Conservation (phyloP, 2,113 vertebrate species). For the Actenoides lindsayi region DNA sequence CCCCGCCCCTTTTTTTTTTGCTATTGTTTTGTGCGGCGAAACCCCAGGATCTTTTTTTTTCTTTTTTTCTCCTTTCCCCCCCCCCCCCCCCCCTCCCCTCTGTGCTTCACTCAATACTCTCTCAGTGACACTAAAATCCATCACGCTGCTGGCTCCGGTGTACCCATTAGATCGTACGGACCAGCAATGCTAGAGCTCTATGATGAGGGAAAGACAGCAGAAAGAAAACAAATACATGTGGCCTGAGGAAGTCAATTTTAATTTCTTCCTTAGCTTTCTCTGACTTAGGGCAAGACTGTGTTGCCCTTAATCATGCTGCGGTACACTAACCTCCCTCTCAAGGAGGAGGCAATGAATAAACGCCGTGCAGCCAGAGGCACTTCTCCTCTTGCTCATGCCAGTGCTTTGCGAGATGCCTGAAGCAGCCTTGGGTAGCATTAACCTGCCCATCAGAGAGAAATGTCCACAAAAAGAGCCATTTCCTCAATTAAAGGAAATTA, state of each 20-base stretch:
- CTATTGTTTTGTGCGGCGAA: constrained; percentile 44
- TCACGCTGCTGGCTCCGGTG: neutral
- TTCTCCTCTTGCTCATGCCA: neutral
- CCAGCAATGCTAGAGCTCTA: neutral
- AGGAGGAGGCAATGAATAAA: constrained; percentile 34
- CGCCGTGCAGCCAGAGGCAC: neutral
- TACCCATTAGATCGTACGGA: neutral
- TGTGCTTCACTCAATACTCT: neutral
- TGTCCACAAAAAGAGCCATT: neutral
- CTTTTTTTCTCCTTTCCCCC: neutral
- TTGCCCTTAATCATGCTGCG: neutral
- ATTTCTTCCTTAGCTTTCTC: neutral
- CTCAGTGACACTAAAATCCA: constrained; percentile 43
- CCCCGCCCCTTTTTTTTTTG: too few species aligned
- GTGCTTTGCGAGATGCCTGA: neutral
- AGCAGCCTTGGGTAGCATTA: neutral
- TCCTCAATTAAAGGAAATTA: constrained; percentile 4
- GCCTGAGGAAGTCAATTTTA: constrained; percentile 9
- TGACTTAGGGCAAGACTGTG: constrained; percentile 6
- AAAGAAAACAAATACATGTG: neutral
- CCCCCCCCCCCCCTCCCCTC: too few species aligned
- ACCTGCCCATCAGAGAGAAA: neutral
- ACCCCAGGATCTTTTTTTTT: constrained; percentile 17
- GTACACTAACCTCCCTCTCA: neutral
- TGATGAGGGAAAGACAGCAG: neutral